Percentiles rank a stretch among this genome's conserved stretches.
Evolutionary conservation across 1,140 invertebrate species (phyloP).

Genomic region (Lysiphlebus fabarum): DNA sequence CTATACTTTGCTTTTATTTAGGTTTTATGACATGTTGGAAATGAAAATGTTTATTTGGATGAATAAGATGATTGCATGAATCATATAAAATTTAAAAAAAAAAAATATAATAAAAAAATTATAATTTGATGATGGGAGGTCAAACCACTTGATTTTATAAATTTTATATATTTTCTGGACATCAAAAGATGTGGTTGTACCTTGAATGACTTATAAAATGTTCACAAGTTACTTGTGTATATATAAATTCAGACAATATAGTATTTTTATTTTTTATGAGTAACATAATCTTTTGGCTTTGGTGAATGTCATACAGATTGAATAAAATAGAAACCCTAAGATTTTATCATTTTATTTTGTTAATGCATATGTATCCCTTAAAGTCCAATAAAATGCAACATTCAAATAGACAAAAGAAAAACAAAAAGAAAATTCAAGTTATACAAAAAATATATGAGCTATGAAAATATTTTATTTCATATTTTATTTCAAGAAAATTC

Average conservation of each 20-base stretch:
- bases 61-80: conserved; percentile 12
- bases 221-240: conserved; percentile 23
- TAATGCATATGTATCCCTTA: conserved; percentile 39
- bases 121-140: conserved; percentile 27
- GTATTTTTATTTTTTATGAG: too few species aligned
- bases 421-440: conserved; percentile 33
- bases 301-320: not conserved
- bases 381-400: conserved; percentile 19
- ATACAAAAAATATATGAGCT: conserved; percentile 27
- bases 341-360: conserved; percentile 55
- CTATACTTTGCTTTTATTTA: too few species aligned
- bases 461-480: conserved; percentile 41
- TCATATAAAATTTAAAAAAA: conserved; percentile 8
- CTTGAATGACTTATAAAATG: conserved; percentile 36
- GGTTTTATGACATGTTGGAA: too few species aligned
- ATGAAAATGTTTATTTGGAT: too few species aligned
- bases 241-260: too few species aligned
- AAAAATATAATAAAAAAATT: not conserved
- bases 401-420: conserved; percentile 13
- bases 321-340: conserved; percentile 34
- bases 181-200: conserved; percentile 35
- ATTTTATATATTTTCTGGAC: conserved; percentile 29
- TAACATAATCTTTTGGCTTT: conserved; percentile 22
- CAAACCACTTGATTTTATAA: conserved; percentile 41
- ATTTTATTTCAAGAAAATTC: conserved; percentile 10